Percentiles rank a stretch among this genome's conserved stretches.
phyloP scores from a whole-genome alignment of 1,140 invertebrate genomes.

The Seison nebaliae region DNA sequence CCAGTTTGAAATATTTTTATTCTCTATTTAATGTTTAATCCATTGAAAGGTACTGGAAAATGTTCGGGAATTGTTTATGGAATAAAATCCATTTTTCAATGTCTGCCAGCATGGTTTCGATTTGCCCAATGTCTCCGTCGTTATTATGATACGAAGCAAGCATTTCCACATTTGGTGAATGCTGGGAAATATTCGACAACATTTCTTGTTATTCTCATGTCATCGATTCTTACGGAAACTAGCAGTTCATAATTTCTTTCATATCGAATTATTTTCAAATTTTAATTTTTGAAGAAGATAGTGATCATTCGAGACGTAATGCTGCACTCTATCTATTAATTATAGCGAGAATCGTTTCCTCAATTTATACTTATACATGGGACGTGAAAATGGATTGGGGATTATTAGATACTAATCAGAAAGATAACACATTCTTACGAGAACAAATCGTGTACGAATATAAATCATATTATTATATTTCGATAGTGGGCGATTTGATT shows the following conservation, averaged over 20 bases:
- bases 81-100: too few relatives aligned
- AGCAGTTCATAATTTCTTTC: too few relatives aligned
- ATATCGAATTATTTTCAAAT: too few relatives aligned
- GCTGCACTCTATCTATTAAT: slow-evolving; percentile 6
- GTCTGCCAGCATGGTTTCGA: slow-evolving; percentile 72
- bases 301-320: background rate
- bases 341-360: slow-evolving; percentile 42
- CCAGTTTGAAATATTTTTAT: background rate
- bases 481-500: slow-evolving; percentile 75
- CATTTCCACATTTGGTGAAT: slow-evolving; percentile 79
- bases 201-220: slow-evolving; percentile 68
- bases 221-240: slow-evolving; percentile 34
- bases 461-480: slow-evolving; percentile 67
- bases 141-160: slow-evolving; percentile 44
- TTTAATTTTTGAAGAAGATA: too few relatives aligned
- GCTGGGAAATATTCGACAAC: slow-evolving; percentile 93
- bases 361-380: slow-evolving; percentile 64
- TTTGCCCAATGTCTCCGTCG: slow-evolving; percentile 86
- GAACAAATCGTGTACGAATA: slow-evolving; percentile 40
- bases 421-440: slow-evolving; percentile 43
- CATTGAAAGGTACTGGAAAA: background rate
- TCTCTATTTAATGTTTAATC: too few relatives aligned
- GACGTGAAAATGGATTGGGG: slow-evolving; percentile 98
- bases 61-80: background rate
- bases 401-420: slow-evolving; percentile 55